Evolutionary conservation across 2,113 vertebrate genomes (phyloP).

Genomic region (Panurus biarmicus): DNA sequence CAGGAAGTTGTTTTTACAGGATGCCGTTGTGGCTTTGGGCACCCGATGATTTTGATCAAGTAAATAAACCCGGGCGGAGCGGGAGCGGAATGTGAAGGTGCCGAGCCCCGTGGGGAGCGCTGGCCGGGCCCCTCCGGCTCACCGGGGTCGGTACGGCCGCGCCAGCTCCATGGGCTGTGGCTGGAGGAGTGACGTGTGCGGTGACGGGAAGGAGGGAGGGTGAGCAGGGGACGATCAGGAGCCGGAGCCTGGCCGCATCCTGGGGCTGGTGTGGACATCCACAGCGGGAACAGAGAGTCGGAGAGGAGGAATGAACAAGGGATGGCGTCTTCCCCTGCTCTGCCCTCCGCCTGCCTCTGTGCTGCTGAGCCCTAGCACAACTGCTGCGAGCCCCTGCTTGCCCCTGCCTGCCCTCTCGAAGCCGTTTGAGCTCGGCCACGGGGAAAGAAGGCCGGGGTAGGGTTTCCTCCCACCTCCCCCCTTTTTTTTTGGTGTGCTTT

Average conservation of each 20-base stretch:
- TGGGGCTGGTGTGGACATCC: neutral
- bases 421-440: neutral
- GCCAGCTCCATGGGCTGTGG: neutral
- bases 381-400: neutral
- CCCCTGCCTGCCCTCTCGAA: neutral
- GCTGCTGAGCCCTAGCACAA: neutral
- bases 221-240: neutral
- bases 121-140: neutral
- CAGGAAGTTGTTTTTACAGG: neutral
- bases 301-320: neutral
- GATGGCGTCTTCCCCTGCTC: neutral
- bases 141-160: fast-evolving
- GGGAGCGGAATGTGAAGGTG: fast-evolving
- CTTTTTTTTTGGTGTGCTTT: neutral
- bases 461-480: neutral
- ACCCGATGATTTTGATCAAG: neutral
- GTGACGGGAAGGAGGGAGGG: neutral
- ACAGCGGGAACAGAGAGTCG: fast-evolving
- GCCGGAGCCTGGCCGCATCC: neutral
- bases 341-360: neutral
- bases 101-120: neutral
- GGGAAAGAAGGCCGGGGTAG: neutral
- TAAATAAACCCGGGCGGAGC: neutral
- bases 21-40: neutral
- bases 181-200: neutral